A percentile compares a stretch with the other conserved stretches of the same genome.
phyloP scores from a whole-genome alignment of 2,888 invertebrate species.

The Hymenopus coronatus region DNA sequence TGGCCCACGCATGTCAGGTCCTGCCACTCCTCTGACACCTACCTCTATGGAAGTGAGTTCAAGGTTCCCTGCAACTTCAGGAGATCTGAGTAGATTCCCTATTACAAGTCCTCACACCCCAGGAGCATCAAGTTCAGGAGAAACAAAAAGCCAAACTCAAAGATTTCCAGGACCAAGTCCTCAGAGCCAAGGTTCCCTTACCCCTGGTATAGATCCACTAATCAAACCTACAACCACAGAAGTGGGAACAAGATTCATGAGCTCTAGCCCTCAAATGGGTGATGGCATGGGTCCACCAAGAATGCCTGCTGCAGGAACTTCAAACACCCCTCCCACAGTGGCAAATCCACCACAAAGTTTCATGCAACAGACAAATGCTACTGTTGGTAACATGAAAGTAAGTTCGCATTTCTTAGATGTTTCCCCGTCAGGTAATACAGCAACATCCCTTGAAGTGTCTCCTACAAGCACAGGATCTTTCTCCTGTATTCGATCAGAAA shows the following conservation, averaged over 20 bases:
- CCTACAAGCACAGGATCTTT: slow-evolving; percentile 42
- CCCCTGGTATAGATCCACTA: slow-evolving; percentile 33
- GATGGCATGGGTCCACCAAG: slow-evolving; percentile 48
- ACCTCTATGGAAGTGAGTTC: slow-evolving; percentile 49
- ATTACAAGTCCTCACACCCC: slow-evolving; percentile 53
- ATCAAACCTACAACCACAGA: slow-evolving; percentile 33
- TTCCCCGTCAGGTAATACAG: slow-evolving; percentile 43
- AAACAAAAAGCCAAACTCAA: slow-evolving; percentile 12
- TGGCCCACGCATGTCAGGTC: slow-evolving; percentile 41
- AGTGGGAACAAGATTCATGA: slow-evolving; percentile 41
- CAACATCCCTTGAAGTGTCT: slow-evolving; percentile 49
- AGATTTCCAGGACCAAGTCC: slow-evolving; percentile 43
- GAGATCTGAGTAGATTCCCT: slow-evolving; percentile 48
- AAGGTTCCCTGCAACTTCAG: slow-evolving; percentile 44
- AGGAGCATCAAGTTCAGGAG: slow-evolving; percentile 37
- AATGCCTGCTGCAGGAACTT: slow-evolving; percentile 30
- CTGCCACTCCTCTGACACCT: slow-evolving; percentile 53
- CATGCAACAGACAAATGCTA: slow-evolving; percentile 28
- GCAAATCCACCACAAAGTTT: slow-evolving; percentile 30
- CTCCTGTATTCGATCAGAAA: slow-evolving; percentile 30
- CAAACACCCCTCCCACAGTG: slow-evolving; percentile 33
- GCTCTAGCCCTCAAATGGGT: slow-evolving; percentile 40
- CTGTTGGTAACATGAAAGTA: slow-evolving; percentile 30
- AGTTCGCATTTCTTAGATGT: slow-evolving; percentile 35
- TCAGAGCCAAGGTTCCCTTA: slow-evolving; percentile 36